A percentile compares a stretch with the other conserved stretches of the same genome.
Conservation (phyloP, 1,140 invertebrate genomes). For the Patella vulgata region DNA sequence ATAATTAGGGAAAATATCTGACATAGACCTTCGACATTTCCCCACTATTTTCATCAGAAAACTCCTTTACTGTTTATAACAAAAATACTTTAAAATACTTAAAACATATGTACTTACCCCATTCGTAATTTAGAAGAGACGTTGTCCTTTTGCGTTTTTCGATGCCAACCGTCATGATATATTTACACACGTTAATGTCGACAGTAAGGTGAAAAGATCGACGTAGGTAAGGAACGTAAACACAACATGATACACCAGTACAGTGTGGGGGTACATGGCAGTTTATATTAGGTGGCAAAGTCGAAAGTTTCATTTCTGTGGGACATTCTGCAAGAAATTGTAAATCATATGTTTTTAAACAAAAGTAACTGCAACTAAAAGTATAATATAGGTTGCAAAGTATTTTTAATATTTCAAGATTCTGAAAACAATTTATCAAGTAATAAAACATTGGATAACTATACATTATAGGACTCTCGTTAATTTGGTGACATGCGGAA, state of each 20-base stretch:
- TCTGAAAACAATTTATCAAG: too few relatives aligned
- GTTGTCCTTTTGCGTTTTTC: not conserved
- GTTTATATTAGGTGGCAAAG: not conserved
- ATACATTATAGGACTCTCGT: too few relatives aligned
- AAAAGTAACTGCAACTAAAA: not conserved
- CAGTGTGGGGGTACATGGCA: slow-evolving; percentile 2
- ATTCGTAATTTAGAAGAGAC: not conserved
- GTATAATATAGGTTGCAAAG: too few relatives aligned
- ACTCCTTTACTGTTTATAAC: too few relatives aligned
- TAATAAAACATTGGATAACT: too few relatives aligned
- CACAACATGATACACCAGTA: slow-evolving; percentile 6
- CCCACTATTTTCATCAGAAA: too few relatives aligned
- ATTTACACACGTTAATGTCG: not conserved
- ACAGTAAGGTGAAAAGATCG: not conserved
- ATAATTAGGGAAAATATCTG: too few relatives aligned
- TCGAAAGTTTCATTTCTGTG: not conserved
- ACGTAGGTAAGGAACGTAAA: not conserved
- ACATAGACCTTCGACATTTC: too few relatives aligned
- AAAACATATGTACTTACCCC: not conserved
- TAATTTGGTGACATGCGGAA: too few relatives aligned
- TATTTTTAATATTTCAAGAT: too few relatives aligned
- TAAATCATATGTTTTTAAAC: not conserved
- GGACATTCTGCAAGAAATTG: not conserved
- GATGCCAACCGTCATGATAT: not conserved
- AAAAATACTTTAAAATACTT: too few relatives aligned